Conservation (phyloP, 2,797 vertebrate genomes). For the Bradypodion pumilum region DNA sequence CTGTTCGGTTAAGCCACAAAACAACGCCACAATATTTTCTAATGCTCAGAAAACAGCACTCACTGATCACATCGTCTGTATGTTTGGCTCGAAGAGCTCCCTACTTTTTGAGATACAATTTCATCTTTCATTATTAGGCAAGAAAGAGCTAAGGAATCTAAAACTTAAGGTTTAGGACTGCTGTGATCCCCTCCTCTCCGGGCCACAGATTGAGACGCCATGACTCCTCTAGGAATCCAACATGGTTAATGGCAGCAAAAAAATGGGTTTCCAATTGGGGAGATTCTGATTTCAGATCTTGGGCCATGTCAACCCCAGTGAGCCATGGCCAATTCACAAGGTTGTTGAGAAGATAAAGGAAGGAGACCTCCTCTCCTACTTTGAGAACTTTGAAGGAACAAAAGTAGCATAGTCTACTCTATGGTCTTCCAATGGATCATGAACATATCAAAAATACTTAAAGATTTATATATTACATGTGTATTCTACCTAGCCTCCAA, state of each 20-base stretch:
- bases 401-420: no score
- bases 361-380: background rate
- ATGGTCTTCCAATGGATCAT: no score
- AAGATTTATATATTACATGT: no score
- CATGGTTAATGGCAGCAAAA: background rate
- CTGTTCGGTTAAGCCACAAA: background rate
- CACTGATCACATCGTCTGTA: background rate
- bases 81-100: background rate
- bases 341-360: background rate
- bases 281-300: no score
- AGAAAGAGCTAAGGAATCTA: background rate
- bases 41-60: background rate
- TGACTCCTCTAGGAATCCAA: background rate
- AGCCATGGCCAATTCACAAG: background rate
- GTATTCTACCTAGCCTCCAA: no score
- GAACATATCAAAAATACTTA: no score
- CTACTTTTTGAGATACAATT: background rate
- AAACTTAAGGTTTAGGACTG: background rate
- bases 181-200: constrained; percentile 4
- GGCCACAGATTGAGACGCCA: background rate
- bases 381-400: no score
- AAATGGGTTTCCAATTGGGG: background rate
- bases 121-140: no score
- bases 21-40: background rate
- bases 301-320: background rate